A percentile compares a stretch with the other conserved stretches of the same genome.
Evolutionary conservation across 1,140 invertebrate species (phyloP).

Genomic region (Lepidurus packardi): DNA sequence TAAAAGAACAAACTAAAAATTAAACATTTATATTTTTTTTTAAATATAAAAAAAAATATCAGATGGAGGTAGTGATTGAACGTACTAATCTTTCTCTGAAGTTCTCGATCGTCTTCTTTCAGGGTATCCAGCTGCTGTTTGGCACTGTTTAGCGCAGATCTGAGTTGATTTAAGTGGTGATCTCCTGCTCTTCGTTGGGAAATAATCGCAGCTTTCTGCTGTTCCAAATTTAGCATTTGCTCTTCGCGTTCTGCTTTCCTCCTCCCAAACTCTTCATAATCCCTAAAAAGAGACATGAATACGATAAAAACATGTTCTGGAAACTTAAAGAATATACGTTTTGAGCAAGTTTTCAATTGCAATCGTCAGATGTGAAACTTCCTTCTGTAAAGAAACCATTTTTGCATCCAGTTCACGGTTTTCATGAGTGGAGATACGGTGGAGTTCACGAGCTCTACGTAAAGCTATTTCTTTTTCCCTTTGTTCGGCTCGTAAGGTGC

Average conservation of each 20-base stretch:
- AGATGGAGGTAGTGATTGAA: not conserved
- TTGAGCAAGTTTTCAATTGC: not conserved
- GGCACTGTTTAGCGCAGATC: not conserved
- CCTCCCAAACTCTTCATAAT: not conserved
- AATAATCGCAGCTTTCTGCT: slow-evolving; percentile 26
- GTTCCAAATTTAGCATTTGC: slow-evolving; percentile 26
- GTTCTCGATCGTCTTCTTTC: slow-evolving; percentile 30
- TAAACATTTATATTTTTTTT: no score
- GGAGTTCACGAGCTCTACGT: not conserved
- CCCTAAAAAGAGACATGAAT: not conserved
- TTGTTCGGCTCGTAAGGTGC: not conserved
- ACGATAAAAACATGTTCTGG: not conserved
- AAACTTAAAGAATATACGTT: not conserved
- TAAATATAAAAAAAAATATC: not conserved
- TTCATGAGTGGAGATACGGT: not conserved
- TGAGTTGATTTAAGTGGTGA: not conserved
- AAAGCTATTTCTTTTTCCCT: not conserved
- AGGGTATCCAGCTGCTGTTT: slow-evolving; percentile 31
- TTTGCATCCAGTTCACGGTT: not conserved
- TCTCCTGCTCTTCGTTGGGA: not conserved
- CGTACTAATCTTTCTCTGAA: not conserved
- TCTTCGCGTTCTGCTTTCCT: slow-evolving; percentile 32
- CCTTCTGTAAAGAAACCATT: not conserved
- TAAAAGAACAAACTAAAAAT: no score
- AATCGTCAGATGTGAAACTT: not conserved